A percentile compares a stretch with the other conserved stretches of the same genome.
These are phyloP conservation scores for Oryctes rhinoceros DNA, from an alignment of 1,140 invertebrate species.

Conservation along the genomic window DNA sequence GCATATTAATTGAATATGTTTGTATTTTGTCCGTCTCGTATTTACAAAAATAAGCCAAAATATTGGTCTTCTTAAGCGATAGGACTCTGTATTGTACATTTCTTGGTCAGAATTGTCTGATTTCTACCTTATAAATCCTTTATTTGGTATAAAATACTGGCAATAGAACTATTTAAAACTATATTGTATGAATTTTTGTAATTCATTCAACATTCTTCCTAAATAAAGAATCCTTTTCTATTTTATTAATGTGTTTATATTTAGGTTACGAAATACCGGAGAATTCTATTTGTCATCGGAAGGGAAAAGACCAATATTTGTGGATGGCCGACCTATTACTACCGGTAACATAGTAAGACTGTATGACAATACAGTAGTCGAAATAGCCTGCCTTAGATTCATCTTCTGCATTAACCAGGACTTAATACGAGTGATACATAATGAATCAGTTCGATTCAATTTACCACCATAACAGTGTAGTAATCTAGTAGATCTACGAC, in stretches of 20 bases:
- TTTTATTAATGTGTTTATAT: constrained; percentile 58
- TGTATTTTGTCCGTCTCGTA: too few species aligned
- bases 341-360: constrained; percentile 87
- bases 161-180: too few species aligned
- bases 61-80: too few species aligned
- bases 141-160: too few species aligned
- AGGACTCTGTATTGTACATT: too few species aligned
- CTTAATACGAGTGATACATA: constrained; percentile 65
- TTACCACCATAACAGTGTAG: constrained; percentile 45
- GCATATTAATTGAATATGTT: too few species aligned
- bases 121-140: too few species aligned
- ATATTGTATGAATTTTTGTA: too few species aligned
- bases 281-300: constrained; percentile 95
- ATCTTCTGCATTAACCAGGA: constrained; percentile 95
- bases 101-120: too few species aligned
- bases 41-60: too few species aligned
- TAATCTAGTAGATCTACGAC: background rate
- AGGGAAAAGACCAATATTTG: constrained; percentile 93
- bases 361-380: constrained; percentile 93
- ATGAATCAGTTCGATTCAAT: constrained; percentile 58
- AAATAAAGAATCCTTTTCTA: background rate
- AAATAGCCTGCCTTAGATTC: constrained; percentile 90
- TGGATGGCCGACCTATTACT: constrained; percentile 90
- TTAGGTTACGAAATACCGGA: constrained; percentile 88
- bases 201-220: too few species aligned